A percentile compares a stretch with the other conserved stretches of the same genome.
These are phyloP conservation scores for Syngnathus scovelli DNA, from an alignment of 2,113 vertebrate genomes.

Conservation along the genomic window DNA sequence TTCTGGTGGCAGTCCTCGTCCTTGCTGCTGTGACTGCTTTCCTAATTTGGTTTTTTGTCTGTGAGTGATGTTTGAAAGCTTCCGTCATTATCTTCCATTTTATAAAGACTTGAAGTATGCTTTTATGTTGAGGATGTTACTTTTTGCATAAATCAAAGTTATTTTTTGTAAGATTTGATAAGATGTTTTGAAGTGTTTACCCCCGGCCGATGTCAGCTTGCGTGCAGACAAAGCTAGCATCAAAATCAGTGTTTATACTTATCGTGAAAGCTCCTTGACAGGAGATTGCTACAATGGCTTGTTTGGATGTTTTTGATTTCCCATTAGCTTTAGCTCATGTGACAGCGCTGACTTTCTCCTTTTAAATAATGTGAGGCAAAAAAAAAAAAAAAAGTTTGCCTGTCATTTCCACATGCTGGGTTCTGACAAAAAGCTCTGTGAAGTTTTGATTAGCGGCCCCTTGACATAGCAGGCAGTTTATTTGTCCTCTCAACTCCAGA, in stretches of 20 bases:
- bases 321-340: slow-evolving; percentile 43
- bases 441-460: slow-evolving; percentile 49
- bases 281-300: slow-evolving; percentile 32
- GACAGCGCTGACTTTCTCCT: slow-evolving; percentile 41
- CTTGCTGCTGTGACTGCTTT: slow-evolving; percentile 54
- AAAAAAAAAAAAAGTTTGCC: slow-evolving; percentile 32
- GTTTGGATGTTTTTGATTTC: slow-evolving; percentile 52
- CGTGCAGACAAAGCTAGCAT: slow-evolving; percentile 25
- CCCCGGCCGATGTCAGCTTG: slow-evolving; percentile 7
- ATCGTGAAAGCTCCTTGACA: slow-evolving; percentile 46
- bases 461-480: slow-evolving; percentile 41
- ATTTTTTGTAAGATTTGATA: slow-evolving; percentile 18
- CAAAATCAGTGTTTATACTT: slow-evolving; percentile 32
- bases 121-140: slow-evolving; percentile 2
- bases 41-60: slow-evolving; percentile 68
- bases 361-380: slow-evolving; percentile 48
- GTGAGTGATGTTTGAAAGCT: slow-evolving; percentile 43
- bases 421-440: slow-evolving; percentile 40
- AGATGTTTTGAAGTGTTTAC: slow-evolving; percentile 23
- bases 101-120: background rate
- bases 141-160: slow-evolving; percentile 13
- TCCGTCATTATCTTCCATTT: background rate
- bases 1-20: slow-evolving; percentile 48
- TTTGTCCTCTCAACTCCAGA: slow-evolving; percentile 26
- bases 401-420: slow-evolving; percentile 26